These are phyloP conservation scores for Polyommatus icarus DNA, from an alignment of 2,888 invertebrate species.

Conservation along the genomic window DNA sequence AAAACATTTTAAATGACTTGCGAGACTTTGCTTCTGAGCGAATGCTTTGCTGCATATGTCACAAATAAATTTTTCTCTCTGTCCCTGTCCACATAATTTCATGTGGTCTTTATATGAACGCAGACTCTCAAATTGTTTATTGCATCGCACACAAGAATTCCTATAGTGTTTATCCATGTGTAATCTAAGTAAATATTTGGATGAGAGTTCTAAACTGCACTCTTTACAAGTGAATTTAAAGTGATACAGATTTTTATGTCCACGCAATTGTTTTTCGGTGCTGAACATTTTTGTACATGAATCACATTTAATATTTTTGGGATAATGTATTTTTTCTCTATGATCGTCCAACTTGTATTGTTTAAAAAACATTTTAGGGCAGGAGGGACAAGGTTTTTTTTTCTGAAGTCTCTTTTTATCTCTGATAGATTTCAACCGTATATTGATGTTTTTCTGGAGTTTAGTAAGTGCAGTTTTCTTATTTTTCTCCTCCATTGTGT, in stretches of 20 bases:
- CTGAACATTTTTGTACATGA: conserved; percentile 63
- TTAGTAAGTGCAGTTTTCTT: conserved; percentile 53
- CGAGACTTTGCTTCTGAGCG: conserved; percentile 55
- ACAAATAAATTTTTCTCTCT: conserved; percentile 56
- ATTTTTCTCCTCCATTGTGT: conserved; percentile 42
- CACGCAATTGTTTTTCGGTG: conserved; percentile 54
- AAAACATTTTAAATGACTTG: conserved; percentile 58
- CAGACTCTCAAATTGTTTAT: conserved; percentile 55
- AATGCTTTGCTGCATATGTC: conserved; percentile 65
- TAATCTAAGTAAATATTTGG: conserved; percentile 52
- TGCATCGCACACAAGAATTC: conserved; percentile 55
- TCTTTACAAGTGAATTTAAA: conserved; percentile 56
- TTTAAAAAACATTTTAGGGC: conserved; percentile 56
- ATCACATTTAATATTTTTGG: conserved; percentile 56
- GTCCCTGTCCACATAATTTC: conserved; percentile 58
- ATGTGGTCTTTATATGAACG: conserved; percentile 55
- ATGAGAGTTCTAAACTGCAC: conserved; percentile 59
- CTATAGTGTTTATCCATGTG: conserved; percentile 61
- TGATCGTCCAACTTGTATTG: conserved; percentile 52
- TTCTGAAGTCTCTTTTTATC: conserved; percentile 49
- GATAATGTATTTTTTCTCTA: conserved; percentile 58
- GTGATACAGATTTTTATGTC: conserved; percentile 57
- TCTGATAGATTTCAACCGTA: conserved; percentile 48
- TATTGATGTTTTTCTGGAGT: conserved; percentile 53
- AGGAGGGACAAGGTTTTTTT: conserved; percentile 53